Conservation (phyloP, 2,888 invertebrate species). For the Tortrix viridana region DNA sequence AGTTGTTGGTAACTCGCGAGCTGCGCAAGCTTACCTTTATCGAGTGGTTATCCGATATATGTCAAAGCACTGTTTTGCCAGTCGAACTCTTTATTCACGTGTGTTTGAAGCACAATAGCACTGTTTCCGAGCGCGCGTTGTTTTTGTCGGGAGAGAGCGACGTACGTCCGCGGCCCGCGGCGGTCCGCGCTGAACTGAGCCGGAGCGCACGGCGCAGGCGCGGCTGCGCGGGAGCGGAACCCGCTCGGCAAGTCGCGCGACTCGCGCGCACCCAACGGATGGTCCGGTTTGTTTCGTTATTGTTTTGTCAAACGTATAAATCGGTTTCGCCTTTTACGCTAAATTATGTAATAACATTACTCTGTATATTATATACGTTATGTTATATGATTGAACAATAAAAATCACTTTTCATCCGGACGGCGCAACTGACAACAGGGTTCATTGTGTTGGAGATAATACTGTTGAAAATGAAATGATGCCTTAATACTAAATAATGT, state of each 20-base stretch:
- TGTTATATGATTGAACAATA: slow-evolving; percentile 11
- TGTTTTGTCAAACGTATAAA: slow-evolving; percentile 71
- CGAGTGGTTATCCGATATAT: slow-evolving; percentile 60
- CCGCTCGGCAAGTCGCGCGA: slow-evolving; percentile 63
- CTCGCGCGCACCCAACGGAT: slow-evolving; percentile 70
- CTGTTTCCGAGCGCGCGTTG: slow-evolving; percentile 70
- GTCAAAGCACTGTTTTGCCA: slow-evolving; percentile 28
- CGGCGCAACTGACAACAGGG: slow-evolving; percentile 20
- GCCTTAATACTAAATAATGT: no score
- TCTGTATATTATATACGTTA: slow-evolving; percentile 19
- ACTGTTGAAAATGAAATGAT: slow-evolving; percentile 19
- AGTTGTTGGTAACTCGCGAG: slow-evolving; percentile 58
- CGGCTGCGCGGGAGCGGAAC: slow-evolving; percentile 32
- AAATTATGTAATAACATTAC: slow-evolving; percentile 63
- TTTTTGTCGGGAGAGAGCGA: slow-evolving; percentile 46
- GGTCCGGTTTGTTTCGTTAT: slow-evolving; percentile 74
- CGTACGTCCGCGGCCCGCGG: slow-evolving; percentile 60
- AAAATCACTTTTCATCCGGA: not conserved
- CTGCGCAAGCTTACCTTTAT: slow-evolving; percentile 68
- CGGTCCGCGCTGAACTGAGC: slow-evolving; percentile 68
- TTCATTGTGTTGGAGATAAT: slow-evolving; percentile 17
- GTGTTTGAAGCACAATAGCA: slow-evolving; percentile 65
- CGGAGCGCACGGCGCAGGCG: slow-evolving; percentile 33
- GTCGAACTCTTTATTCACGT: slow-evolving; percentile 28
- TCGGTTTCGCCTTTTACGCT: slow-evolving; percentile 53